Conservation (phyloP, 1,140 invertebrate species). For the Leguminivora glycinivorella region DNA sequence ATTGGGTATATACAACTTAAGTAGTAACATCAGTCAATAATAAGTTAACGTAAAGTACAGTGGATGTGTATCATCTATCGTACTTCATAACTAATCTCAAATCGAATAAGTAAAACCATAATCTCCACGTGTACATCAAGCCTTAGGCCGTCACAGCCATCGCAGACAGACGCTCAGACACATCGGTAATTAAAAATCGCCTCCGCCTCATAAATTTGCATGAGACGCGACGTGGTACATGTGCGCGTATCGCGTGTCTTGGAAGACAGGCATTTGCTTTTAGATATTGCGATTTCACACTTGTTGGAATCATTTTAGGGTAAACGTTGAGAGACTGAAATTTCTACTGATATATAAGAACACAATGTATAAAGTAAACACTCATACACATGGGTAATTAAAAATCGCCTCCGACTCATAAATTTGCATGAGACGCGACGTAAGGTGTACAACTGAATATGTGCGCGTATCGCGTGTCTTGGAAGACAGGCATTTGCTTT, state of each 20-base stretch:
- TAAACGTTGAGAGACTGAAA: too few species aligned
- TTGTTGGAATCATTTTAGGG: background rate
- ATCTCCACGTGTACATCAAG: constrained; percentile 24
- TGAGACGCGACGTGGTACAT: constrained; percentile 37
- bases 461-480: constrained; percentile 16
- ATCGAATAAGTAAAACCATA: too few species aligned
- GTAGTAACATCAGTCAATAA: too few species aligned
- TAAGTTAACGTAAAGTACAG: too few species aligned
- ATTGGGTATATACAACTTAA: too few species aligned
- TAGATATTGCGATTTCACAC: background rate
- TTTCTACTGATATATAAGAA: too few species aligned
- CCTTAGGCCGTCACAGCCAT: constrained; percentile 37
- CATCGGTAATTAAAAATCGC: constrained; percentile 74
- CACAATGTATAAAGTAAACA: too few species aligned
- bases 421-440: constrained; percentile 55
- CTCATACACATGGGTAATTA: constrained; percentile 66
- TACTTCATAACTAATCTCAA: too few species aligned
- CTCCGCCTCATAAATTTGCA: constrained; percentile 62
- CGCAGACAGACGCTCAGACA: constrained; percentile 72
- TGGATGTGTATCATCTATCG: too few species aligned
- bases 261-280: background rate
- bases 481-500: background rate
- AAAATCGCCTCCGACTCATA: constrained; percentile 68
- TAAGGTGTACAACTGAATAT: too few species aligned
- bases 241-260: constrained; percentile 16